Percentiles rank a stretch among this genome's conserved stretches.
Evolutionary conservation across 64 coral and sea anemone genomes (phyloP).

Genomic region (Hydrozoanthus tunicans): DNA sequence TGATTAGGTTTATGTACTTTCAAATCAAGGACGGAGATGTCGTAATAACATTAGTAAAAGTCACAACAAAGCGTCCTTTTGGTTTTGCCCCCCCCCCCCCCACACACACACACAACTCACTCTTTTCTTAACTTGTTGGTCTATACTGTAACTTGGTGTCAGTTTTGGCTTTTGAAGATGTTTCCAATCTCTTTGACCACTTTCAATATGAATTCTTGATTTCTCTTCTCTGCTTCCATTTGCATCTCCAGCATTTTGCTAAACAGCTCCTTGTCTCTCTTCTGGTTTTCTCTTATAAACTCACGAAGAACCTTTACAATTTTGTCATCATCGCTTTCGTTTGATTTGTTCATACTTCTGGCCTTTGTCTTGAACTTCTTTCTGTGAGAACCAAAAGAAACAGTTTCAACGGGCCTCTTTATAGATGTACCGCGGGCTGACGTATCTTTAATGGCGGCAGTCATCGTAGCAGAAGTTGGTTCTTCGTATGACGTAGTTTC

Average conservation of each 20-base stretch:
- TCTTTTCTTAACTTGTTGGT: neutral
- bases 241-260: slow-evolving; percentile 87
- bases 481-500: neutral
- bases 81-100: neutral
- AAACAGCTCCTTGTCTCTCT: slow-evolving; percentile 85
- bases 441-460: neutral
- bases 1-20: too few relatives aligned
- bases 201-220: slow-evolving; percentile 90
- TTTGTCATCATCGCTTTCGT: slow-evolving; percentile 57
- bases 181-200: slow-evolving; percentile 90
- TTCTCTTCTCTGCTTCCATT: slow-evolving; percentile 74
- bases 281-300: slow-evolving; percentile 85
- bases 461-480: neutral
- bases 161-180: slow-evolving; percentile 60
- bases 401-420: slow-evolving; percentile 3
- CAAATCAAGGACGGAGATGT: too few relatives aligned
- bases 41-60: too few relatives aligned
- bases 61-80: too few relatives aligned
- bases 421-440: neutral
- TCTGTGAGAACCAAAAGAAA: neutral
- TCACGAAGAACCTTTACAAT: slow-evolving; percentile 75
- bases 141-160: neutral
- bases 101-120: neutral
- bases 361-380: slow-evolving; percentile 78
- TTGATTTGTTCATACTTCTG: slow-evolving; percentile 41